phyloP scores from a whole-genome alignment of 1,140 invertebrate species.

The Meloidogyne hapla region DNA sequence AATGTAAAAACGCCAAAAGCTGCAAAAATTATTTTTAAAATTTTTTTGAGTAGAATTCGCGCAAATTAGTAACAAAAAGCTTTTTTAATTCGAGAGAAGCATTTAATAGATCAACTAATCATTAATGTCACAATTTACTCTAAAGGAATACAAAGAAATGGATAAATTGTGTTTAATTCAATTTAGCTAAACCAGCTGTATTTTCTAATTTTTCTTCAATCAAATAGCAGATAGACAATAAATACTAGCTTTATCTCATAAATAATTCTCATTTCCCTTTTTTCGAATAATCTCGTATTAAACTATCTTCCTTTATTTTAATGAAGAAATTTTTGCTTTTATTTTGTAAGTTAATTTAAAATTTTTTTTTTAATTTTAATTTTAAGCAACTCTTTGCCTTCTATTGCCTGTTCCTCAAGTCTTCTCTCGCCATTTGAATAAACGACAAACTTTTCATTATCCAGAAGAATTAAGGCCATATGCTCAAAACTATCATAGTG shows the following conservation, averaged over 20 bases:
- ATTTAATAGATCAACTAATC: neutral
- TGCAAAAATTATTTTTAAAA: neutral
- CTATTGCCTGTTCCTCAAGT: neutral
- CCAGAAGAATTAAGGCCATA: constrained; percentile 53
- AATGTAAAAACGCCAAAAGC: neutral
- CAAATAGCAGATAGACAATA: neutral
- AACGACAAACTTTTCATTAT: constrained; percentile 51
- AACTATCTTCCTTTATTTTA: neutral
- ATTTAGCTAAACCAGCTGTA: neutral
- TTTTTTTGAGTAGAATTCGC: neutral
- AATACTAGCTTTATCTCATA: neutral
- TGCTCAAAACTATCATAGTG: constrained; percentile 45
- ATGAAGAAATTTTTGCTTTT: neutral
- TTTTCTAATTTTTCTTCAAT: neutral
- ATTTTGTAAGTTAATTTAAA: neutral
- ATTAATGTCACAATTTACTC: neutral
- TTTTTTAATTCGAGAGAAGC: neutral
- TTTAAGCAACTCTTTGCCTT: neutral
- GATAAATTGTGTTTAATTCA: neutral
- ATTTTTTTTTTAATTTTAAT: neutral
- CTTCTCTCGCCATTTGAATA: constrained; percentile 3
- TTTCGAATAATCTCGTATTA: neutral
- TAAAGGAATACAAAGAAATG: neutral
- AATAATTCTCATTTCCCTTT: neutral
- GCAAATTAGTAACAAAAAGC: neutral